Base-by-base conservation (phyloP, 2,113 vertebrate genomes). In the Galbula dea region DNA sequence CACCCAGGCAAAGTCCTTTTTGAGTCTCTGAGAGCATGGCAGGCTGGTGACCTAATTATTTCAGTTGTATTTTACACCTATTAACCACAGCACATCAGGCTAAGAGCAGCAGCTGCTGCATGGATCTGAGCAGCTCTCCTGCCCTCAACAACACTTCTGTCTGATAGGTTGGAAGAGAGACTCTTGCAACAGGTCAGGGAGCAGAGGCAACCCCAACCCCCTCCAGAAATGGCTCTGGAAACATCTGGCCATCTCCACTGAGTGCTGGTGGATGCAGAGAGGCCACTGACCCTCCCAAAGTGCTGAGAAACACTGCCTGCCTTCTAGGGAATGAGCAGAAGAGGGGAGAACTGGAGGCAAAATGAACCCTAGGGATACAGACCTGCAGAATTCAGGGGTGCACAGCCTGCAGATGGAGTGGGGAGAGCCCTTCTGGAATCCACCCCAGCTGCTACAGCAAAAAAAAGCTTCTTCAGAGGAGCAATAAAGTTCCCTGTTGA, bases 61-160 rank as follows among this genome's bases (percentile, higher is more conserved):
- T 88, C 87, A 88, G 95, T 96, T 94, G 91, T 63, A 74, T 89
- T 96, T 96, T 94, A 89, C 94, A 96, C 87, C 93, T 94, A 93
- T 92, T 95, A 91, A 89, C 91, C 91, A 89, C 85, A 48, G 88
- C 83, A 94, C 86, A 91, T 74, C 95, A 94, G 87, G 78, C n/a
- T 51, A 79, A 80, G 71, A 93, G 93, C 76, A 89, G 91, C 94
- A 93, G 88, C 89, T 92, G 94, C 86, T 87, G 62, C 67, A 65
- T 93, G 61, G 90, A 89, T 90, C 30, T 87, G 78, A 93, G 92
- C 92, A 95, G 63, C 93, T 85, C 94, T 29, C 48, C 89, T 94
- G 99, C 98, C 98, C 98, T 95, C 98, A 98, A 95, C 98, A 99
- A 98, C 99, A n/a, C 98, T 99, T 55, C 98, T 99, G 97, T 99